Base-by-base conservation (phyloP, 2,797 vertebrate genomes). In the Gambusia yucatana region DNA sequence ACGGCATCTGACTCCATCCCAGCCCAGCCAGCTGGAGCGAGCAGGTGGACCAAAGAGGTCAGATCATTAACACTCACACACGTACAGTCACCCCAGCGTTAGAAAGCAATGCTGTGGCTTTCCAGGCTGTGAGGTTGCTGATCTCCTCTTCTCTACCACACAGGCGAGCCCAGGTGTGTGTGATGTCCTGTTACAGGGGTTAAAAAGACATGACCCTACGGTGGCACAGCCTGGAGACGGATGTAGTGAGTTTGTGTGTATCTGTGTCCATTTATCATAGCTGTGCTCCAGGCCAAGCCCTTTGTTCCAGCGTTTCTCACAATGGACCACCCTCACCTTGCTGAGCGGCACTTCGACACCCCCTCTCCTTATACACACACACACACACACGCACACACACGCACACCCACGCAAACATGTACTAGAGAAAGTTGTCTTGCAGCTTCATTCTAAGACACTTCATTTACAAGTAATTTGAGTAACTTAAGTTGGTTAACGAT, bases 31-130 rank as follows among this genome's bases (percentile, higher is more conserved):
- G 91, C 92, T 94, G 93, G 91, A 90, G 91, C 93, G 91, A 95
- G 93, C 95, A 93, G 95, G 95, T 73, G 72, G 48, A 73, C 71
- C 14, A 39, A 52, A 52, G 72, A 55, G 48, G 72, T 94, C 95
- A 95, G 81, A 92, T 95, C 94, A 94, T 95, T 95, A 94, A 95
- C 93, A 93, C 92, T 84, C 90, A 85, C 89, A 80, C 88, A 86
- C 87, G 50, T 80, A 80, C 79, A 74, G 52, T 55, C 77, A 73
- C 81, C 65, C 59, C 75, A 80, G 85, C 87, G 87, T 77, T 81
- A 75, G 79, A 20, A 84, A 82, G 86, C 81, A 77, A 63, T 28
- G 69, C 72, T 70, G 87, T 14, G 76, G 85, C 81, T 83, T 83
- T 75, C 75, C 22, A 52, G 77, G 82, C 63, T 47, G 52, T 13